Conservation (phyloP, 2,797 vertebrate species). For the Mormyrops attenuatus region DNA sequence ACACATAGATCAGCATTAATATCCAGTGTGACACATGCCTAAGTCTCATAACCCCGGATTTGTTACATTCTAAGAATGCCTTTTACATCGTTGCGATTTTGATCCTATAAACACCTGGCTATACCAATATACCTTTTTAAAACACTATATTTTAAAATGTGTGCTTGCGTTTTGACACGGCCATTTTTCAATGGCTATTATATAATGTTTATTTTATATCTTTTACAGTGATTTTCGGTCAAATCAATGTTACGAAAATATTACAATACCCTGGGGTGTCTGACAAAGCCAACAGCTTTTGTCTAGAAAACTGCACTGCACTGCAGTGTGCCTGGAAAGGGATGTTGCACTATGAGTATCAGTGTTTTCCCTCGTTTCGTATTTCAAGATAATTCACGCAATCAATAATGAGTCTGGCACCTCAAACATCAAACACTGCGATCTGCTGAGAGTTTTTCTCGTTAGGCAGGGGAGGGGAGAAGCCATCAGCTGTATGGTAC, state of each 20-base stretch:
- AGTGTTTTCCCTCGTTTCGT: neutral
- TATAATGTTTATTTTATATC: neutral
- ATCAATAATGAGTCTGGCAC: neutral
- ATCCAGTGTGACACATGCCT: neutral
- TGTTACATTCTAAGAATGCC: neutral
- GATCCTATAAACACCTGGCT: neutral
- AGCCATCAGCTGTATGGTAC: too few species aligned
- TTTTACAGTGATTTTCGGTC: neutral
- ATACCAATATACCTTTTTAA: neutral
- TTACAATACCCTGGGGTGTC: neutral
- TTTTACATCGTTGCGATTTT: neutral
- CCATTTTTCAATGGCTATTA: neutral
- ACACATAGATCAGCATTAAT: neutral
- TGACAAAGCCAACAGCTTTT: neutral
- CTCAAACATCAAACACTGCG: neutral
- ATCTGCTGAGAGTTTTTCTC: neutral
- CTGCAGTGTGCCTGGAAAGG: neutral
- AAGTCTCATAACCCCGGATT: neutral
- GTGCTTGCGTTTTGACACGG: neutral
- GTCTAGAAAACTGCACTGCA: neutral
- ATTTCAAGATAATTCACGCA: neutral
- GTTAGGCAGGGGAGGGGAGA: neutral
- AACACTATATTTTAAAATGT: neutral
- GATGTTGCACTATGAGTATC: neutral
- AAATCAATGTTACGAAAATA: neutral